Percentiles rank a stretch among this genome's conserved stretches.
These are phyloP conservation scores for Apocrypta bakeri DNA, from an alignment of 1,140 invertebrate species.

Conservation along the genomic window DNA sequence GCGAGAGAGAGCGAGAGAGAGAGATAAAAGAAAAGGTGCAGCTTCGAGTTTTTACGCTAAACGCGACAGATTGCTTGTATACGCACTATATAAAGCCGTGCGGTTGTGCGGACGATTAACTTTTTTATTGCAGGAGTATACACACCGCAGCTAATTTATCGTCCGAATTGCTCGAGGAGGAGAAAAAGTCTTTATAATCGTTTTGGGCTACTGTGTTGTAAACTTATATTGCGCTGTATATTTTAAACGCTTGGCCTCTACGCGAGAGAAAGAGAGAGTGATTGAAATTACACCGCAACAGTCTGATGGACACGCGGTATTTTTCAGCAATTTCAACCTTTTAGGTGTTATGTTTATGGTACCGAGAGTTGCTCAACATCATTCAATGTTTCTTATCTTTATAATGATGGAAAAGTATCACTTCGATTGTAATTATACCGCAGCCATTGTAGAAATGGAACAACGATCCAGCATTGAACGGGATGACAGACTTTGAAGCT, in stretches of 20 bases:
- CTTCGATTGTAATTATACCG: too few relatives aligned
- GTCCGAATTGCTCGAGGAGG: background rate
- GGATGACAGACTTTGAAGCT: too few relatives aligned
- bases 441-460: too few relatives aligned
- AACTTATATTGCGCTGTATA: background rate
- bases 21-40: background rate
- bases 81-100: background rate
- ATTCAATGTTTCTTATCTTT: too few relatives aligned
- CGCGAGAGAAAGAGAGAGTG: too few relatives aligned
- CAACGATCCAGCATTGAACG: too few relatives aligned
- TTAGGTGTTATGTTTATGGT: background rate
- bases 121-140: background rate
- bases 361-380: too few relatives aligned
- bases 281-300: background rate
- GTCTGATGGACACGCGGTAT: background rate
- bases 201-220: background rate
- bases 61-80: background rate
- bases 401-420: too few relatives aligned
- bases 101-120: slow-evolving; percentile 1
- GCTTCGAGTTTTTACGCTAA: background rate
- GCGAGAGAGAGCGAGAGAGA: too few relatives aligned
- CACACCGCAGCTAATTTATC: background rate
- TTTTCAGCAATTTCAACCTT: background rate
- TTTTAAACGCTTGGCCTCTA: background rate
- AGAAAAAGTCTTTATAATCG: background rate